Base-by-base conservation (phyloP, 2,113 vertebrate genomes). In the Pleuronectes platessa region DNA sequence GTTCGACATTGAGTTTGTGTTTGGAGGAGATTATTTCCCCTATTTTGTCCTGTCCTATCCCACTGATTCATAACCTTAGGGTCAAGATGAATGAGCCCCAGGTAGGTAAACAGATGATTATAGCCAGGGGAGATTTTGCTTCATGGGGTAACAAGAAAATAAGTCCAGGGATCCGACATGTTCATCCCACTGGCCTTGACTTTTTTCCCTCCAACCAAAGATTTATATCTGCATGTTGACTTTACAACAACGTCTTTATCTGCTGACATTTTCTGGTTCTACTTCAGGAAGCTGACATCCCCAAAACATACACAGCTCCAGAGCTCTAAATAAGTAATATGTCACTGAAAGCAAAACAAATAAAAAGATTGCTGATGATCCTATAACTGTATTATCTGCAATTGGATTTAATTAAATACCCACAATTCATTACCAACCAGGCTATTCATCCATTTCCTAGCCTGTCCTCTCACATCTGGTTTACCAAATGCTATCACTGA, bases 401-500 rank as follows among this genome's bases (percentile, higher is more conserved):
- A 51, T 20, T 20, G 15, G 49, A 51, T 51, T 51, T 51, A 51
- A n/a, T 18, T 20, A 51, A 51, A 7, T 20, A 20, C 49, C 3
- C 8, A 51, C 49, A 2, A 54, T 54, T 4, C 10, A 42, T 2
- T 42, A 13, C 12, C 18, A 51, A 42, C 10, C 40, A 18, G 18
- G 15, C 14, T 18, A 49, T 49, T 49, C 17, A 49, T 49, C 17
- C 1, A 54, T 54, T 54, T 54, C 51, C 51, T 9, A 17, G 45
- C 15, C 45, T 47, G 45, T 17, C 17, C 20, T 53, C 20, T 53
- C 51, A 53, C 26, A 56, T 56, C 14, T 68, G 18, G 18, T 23
- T 18, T 9, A 9, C 7, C 65, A 71, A 81, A 85, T 58, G 4
- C 55, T 66, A 13, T 56, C 65, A 60, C n/a, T n/a, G n/a, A n/a